phyloP scores from a whole-genome alignment of 2,888 invertebrate species.

The Amphimallon solstitiale region DNA sequence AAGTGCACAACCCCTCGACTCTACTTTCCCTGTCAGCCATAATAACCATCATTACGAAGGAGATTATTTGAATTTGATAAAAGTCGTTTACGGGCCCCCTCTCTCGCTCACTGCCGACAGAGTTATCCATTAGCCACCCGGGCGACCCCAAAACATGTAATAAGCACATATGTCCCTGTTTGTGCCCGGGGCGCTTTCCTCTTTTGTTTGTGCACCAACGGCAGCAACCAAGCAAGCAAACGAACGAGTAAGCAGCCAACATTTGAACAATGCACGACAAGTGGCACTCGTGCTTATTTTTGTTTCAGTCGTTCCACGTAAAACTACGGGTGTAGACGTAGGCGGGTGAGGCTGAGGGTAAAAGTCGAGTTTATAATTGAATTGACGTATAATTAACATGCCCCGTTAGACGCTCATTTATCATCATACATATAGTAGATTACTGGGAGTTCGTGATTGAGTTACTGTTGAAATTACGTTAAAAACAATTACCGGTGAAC shows the following conservation, averaged over 20 bases:
- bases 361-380: not conserved
- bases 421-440: not conserved
- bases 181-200: slow-evolving; percentile 25
- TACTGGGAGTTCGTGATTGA: no score
- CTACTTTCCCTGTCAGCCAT: slow-evolving; percentile 45
- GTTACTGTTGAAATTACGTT: no score
- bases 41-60: slow-evolving; percentile 51
- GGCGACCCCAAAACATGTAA: slow-evolving; percentile 47
- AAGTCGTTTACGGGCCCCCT: slow-evolving; percentile 45
- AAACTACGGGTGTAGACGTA: no score
- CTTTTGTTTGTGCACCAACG: slow-evolving; percentile 5
- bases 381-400: slow-evolving; percentile 14
- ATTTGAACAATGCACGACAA: no score
- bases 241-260: no score
- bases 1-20: slow-evolving; percentile 2
- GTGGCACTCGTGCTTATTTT: no score
- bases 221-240: no score
- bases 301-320: no score
- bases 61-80: slow-evolving; percentile 53
- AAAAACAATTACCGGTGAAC: no score
- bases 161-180: slow-evolving; percentile 48
- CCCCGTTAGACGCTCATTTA: slow-evolving; percentile 10
- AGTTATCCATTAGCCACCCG: slow-evolving; percentile 49
- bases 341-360: not conserved
- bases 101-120: slow-evolving; percentile 40